Percentiles rank a stretch among this genome's conserved stretches.
Conservation (phyloP, 2,113 vertebrate genomes). For the Puntigrus tetrazona region DNA sequence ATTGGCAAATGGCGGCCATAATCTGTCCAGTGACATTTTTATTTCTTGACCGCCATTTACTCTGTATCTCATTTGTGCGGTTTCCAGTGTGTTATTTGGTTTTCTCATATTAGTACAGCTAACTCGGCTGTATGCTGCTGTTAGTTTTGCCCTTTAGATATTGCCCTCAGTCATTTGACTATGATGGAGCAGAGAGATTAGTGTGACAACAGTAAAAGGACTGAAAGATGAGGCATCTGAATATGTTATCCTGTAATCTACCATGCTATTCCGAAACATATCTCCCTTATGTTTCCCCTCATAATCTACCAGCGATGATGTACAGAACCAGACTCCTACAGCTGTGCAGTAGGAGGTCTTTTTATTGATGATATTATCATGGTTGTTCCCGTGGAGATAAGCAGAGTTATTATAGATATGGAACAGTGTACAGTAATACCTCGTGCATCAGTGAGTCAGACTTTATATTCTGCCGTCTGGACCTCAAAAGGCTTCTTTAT, state of each 20-base stretch:
- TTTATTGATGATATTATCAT: constrained; percentile 22
- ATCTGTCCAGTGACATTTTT: background rate
- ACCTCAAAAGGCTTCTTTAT: background rate
- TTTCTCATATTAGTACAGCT: background rate
- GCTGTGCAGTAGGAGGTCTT: constrained; percentile 24
- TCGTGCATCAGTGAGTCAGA: constrained; percentile 17
- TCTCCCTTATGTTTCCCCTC: background rate
- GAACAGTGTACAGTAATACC: background rate
- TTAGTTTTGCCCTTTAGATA: constrained; percentile 9
- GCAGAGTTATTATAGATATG: constrained; percentile 26
- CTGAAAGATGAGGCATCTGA: constrained; percentile 13
- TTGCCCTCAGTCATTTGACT: background rate
- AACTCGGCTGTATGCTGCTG: background rate
- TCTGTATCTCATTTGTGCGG: background rate
- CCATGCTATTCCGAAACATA: background rate
- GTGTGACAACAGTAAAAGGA: background rate
- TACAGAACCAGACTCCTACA: constrained; percentile 14
- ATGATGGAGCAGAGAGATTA: background rate
- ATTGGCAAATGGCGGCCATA: background rate
- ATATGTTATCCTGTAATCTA: constrained; percentile 16
- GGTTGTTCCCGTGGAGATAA: constrained; percentile 24
- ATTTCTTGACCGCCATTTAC: background rate
- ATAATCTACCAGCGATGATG: background rate
- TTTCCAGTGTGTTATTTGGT: background rate
- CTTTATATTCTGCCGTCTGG: background rate